phyloP scores from a whole-genome alignment of 1,140 invertebrate genomes.

The Hesperophylax magnus region DNA sequence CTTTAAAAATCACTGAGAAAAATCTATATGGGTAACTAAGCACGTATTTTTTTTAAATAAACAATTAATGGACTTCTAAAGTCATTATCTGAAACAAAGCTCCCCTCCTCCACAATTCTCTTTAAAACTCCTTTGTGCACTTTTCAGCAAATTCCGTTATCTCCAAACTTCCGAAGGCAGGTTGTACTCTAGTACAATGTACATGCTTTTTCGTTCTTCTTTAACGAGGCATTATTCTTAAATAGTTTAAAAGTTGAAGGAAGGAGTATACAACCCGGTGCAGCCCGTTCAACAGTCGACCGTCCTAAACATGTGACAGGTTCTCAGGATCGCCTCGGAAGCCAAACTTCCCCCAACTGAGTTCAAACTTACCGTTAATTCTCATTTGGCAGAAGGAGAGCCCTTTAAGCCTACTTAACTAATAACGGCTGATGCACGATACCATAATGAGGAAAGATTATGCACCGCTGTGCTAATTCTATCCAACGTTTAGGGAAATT shows the following conservation, averaged over 20 bases:
- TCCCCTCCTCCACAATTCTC: no score
- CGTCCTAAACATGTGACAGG: conserved; percentile 33
- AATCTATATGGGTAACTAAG: no score
- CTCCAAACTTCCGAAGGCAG: neutral
- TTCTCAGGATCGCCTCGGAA: neutral
- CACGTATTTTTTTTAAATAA: no score
- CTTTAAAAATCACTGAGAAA: no score
- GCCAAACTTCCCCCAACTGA: conserved; percentile 3
- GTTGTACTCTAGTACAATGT: neutral
- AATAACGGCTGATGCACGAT: no score
- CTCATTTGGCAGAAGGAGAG: no score
- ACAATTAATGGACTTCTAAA: no score
- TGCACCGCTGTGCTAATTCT: no score
- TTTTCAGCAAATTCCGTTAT: neutral
- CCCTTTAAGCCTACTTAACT: no score
- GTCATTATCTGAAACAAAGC: no score
- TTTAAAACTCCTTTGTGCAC: neutral
- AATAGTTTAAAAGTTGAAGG: conserved; percentile 36
- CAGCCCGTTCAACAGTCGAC: neutral
- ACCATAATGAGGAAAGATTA: no score
- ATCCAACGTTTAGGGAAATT: no score
- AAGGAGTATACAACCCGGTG: neutral
- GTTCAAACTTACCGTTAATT: conserved; percentile 11
- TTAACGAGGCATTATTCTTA: conserved; percentile 30
- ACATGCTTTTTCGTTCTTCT: neutral